Conservation (phyloP, 2,113 vertebrate species). For the Taxidea taxus region DNA sequence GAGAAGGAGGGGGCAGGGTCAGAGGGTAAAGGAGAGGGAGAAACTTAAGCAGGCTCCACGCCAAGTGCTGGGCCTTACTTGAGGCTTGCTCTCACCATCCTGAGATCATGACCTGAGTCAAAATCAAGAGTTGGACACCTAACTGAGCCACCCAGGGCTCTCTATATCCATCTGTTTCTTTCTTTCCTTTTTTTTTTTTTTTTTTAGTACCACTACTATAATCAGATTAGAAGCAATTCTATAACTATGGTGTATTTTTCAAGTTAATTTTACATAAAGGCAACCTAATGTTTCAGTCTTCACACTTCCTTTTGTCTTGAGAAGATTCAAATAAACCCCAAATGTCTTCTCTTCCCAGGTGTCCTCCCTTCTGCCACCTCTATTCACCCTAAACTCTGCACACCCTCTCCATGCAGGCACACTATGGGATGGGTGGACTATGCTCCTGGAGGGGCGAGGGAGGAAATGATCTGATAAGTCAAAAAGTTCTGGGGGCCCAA, state of each 20-base stretch:
- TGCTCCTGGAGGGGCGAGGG: too few relatives aligned
- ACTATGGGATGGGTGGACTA: too few relatives aligned
- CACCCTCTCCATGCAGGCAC: rapidly evolving
- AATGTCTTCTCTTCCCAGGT: neutral
- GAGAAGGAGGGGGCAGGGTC: too few relatives aligned
- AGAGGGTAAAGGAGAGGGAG: too few relatives aligned
- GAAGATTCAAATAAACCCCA: neutral
- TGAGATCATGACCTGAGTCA: neutral
- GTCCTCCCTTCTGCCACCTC: neutral
- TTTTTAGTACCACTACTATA: too few relatives aligned
- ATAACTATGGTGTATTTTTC: neutral
- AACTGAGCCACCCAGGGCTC: neutral
- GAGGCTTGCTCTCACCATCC: too few relatives aligned
- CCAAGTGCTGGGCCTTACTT: too few relatives aligned
- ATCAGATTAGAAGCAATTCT: neutral
- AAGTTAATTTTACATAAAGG: neutral
- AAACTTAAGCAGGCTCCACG: too few relatives aligned
- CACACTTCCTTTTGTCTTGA: neutral
- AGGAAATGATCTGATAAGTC: neutral
- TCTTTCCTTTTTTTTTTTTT: too few relatives aligned
- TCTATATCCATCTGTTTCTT: too few relatives aligned
- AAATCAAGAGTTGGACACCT: neutral
- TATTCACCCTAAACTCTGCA: neutral
- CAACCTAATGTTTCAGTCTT: neutral
- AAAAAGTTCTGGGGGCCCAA: neutral